Percentiles rank a stretch among this genome's conserved stretches.
These are phyloP conservation scores for Urechis unicinctus DNA, from an alignment of 2,888 invertebrate species.

Conservation along the genomic window DNA sequence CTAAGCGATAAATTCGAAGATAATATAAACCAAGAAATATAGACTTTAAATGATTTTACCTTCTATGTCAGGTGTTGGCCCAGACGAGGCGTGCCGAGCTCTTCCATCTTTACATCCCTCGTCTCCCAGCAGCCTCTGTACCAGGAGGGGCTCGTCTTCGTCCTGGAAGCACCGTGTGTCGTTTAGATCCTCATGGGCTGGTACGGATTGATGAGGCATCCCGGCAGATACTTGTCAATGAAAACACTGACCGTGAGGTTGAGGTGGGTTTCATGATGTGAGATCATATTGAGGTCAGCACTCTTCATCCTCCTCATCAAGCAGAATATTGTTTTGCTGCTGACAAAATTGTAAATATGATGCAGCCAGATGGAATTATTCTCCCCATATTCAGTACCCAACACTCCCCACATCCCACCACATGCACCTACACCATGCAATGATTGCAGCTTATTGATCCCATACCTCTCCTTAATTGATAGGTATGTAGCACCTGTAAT, in stretches of 20 bases:
- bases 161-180: slow-evolving; percentile 20
- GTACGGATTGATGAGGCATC: slow-evolving; percentile 35
- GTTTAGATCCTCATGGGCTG: slow-evolving; percentile 40
- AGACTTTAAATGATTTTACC: too few species aligned
- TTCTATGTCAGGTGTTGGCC: slow-evolving; percentile 8
- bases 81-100: slow-evolving; percentile 19
- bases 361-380: too few species aligned
- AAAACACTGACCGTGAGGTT: slow-evolving; percentile 21
- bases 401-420: neutral
- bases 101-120: slow-evolving; percentile 36
- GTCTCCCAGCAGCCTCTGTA: slow-evolving; percentile 24
- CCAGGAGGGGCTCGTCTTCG: slow-evolving; percentile 35
- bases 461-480: too few species aligned
- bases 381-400: too few species aligned
- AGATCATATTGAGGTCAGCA: too few species aligned
- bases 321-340: too few species aligned
- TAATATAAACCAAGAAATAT: too few species aligned
- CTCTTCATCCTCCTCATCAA: too few species aligned
- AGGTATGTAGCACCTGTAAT: too few species aligned
- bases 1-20: too few species aligned
- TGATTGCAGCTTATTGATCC: neutral
- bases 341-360: too few species aligned
- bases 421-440: neutral
- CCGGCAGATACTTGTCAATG: slow-evolving; percentile 28
- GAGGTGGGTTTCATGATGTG: slow-evolving; percentile 8